Evolutionary conservation across 2,888 invertebrate species (phyloP).

Genomic region (Tromatobia lineatoria): DNA sequence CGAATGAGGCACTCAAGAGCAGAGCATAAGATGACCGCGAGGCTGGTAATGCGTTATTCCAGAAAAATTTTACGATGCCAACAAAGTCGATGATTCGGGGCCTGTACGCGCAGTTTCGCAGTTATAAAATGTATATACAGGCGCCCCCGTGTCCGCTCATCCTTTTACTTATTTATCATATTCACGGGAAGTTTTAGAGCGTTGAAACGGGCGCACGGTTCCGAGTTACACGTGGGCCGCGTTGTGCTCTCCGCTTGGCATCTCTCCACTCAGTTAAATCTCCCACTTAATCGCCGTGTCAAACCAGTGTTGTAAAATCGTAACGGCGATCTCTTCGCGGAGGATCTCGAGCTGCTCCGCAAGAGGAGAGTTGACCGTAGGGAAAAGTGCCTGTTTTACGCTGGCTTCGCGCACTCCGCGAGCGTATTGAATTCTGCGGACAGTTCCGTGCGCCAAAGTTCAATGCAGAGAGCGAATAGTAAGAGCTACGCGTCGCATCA

Average conservation of each 20-base stretch:
- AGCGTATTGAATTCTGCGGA: not conserved
- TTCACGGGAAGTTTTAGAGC: conserved; percentile 57
- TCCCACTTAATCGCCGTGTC: conserved; percentile 84
- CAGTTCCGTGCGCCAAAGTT: not conserved
- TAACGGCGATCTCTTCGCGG: conserved; percentile 39
- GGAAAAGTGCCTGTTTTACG: not conserved
- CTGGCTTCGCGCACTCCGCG: not conserved
- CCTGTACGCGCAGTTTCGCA: conserved; percentile 1
- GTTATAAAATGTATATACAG: conserved; percentile 55
- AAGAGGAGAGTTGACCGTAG: conserved; percentile 1
- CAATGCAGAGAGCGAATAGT: not conserved
- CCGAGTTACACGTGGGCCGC: conserved; percentile 42
- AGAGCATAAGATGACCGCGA: conserved; percentile 33
- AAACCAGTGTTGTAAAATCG: conserved; percentile 83
- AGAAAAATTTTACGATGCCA: conserved; percentile 61
- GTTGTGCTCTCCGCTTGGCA: conserved; percentile 15
- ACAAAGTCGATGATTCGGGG: conserved; percentile 28
- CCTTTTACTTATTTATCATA: conserved; percentile 76
- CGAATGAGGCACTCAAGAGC: conserved; percentile 25
- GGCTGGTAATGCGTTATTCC: conserved; percentile 49
- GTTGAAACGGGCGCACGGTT: conserved; percentile 27
- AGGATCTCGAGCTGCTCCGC: not conserved
- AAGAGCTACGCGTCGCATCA: not conserved
- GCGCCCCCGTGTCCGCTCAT: not conserved
- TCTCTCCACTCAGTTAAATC: conserved; percentile 78